Conservation (phyloP, 2,797 vertebrate species). For the Lophotriccus pileatus region DNA sequence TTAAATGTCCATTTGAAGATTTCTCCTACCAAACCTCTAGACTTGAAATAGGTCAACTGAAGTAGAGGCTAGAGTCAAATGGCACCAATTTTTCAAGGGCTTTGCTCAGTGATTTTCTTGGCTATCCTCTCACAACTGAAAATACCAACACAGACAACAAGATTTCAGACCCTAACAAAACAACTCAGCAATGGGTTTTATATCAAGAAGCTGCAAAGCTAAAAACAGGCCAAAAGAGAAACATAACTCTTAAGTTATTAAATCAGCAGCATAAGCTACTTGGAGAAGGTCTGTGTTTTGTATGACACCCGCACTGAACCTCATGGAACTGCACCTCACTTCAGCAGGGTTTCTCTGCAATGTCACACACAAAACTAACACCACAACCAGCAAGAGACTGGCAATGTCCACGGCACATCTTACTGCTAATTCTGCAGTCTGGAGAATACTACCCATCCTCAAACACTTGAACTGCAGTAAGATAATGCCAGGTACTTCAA, state of each 20-base stretch:
- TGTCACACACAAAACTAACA: neutral
- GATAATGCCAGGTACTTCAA: neutral
- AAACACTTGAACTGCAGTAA: neutral
- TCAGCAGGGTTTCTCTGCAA: neutral
- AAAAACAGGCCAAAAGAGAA: neutral
- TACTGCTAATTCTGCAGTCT: neutral
- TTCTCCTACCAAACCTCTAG: neutral
- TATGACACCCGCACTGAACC: neutral
- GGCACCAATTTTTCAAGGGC: neutral
- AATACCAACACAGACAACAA: neutral
- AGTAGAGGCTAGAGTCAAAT: neutral
- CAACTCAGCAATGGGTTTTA: neutral
- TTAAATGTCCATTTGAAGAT: neutral
- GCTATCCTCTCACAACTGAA: neutral
- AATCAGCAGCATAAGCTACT: neutral
- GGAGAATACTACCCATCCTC: neutral
- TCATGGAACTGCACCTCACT: neutral
- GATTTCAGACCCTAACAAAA: neutral
- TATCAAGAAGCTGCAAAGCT: neutral
- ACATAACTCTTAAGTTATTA: neutral
- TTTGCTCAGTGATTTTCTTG: neutral
- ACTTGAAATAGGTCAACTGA: neutral
- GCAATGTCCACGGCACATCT: neutral
- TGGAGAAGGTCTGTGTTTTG: neutral
- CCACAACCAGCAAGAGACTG: neutral